Evolutionary conservation across 2,797 vertebrate species (phyloP).

Genomic region (Pteropus rufus): DNA sequence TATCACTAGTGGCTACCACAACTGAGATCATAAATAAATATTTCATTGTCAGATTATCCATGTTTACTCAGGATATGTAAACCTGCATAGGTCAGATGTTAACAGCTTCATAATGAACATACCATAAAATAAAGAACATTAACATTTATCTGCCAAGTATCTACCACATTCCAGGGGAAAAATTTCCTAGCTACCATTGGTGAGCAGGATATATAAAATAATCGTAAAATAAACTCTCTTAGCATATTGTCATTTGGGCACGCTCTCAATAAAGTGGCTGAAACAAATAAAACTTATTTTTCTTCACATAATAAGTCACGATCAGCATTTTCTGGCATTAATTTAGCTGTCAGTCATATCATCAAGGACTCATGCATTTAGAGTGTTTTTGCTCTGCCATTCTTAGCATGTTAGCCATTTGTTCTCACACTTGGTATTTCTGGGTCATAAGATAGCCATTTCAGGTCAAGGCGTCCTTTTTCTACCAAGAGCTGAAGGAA

Average conservation of each 20-base stretch:
- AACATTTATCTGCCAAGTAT: not conserved
- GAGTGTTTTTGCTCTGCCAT: not conserved
- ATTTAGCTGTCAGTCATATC: not conserved
- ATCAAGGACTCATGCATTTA: not conserved
- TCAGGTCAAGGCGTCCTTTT: not conserved
- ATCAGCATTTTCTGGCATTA: not conserved
- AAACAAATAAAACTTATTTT: not conserved
- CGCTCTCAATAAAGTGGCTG: not conserved
- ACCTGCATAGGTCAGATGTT: not conserved
- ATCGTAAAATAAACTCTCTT: not conserved
- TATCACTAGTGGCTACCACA: not conserved
- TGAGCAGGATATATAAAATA: not conserved
- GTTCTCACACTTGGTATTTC: not conserved
- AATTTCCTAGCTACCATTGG: not conserved
- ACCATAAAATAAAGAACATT: not conserved
- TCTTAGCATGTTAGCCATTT: not conserved
- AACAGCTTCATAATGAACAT: not conserved
- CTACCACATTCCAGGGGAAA: not conserved
- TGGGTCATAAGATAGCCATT: not conserved
- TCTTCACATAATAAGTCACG: not conserved
- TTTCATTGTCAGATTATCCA: not conserved
- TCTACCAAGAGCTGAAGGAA: not conserved
- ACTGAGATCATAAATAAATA: not conserved
- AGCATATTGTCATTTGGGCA: not conserved
- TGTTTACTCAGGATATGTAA: not conserved